A percentile compares a stretch with the other conserved stretches of the same genome.
Conservation (phyloP, 2,888 invertebrate genomes). For the Athrips mouffetella region DNA sequence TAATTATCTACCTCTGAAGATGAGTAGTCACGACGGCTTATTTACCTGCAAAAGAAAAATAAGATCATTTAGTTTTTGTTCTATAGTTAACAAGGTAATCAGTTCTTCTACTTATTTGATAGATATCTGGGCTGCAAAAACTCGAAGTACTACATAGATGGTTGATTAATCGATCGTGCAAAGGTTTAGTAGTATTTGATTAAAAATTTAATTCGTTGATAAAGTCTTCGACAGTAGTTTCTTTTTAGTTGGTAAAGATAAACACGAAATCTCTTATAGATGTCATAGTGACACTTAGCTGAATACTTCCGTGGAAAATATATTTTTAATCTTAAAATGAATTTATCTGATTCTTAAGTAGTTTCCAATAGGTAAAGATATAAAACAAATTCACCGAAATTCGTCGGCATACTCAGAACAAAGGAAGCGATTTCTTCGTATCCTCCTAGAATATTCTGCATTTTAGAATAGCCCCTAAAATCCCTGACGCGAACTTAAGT, state of each 20-base stretch:
- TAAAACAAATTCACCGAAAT: background rate
- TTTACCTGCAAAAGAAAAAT: conserved; percentile 20
- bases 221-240: too few species aligned
- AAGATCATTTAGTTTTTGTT: conserved; percentile 16
- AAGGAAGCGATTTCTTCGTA: conserved; percentile 15
- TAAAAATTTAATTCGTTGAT: too few species aligned
- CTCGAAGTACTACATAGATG: too few species aligned
- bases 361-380: background rate
- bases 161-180: too few species aligned
- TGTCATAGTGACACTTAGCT: too few species aligned
- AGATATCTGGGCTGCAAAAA: too few species aligned
- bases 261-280: too few species aligned
- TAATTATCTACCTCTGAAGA: conserved; percentile 37
- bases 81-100: conserved; percentile 7
- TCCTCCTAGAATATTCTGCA: background rate
- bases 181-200: too few species aligned
- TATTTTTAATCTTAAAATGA: background rate
- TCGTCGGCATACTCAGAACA: conserved; percentile 5
- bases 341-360: background rate
- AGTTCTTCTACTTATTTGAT: background rate
- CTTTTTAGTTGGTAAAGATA: too few species aligned
- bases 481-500: background rate
- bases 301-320: too few species aligned
- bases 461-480: background rate
- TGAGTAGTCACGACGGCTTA: conserved; percentile 31